Conservation (phyloP, 2,113 vertebrate species). For the Oryzias celebensis region DNA sequence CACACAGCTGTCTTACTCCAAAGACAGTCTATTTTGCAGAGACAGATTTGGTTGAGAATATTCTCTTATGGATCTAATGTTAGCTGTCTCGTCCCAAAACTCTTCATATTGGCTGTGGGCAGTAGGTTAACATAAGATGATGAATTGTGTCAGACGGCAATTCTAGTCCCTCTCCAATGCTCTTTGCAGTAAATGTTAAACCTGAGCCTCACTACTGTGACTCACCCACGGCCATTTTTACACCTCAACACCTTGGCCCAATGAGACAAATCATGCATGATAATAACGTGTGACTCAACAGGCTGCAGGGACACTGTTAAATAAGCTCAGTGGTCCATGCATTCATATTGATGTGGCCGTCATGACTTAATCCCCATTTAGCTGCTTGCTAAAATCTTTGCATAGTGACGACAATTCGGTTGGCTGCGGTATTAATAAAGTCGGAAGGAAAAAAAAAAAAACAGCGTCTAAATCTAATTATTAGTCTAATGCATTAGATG, state of each 20-base stretch:
- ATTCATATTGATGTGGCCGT: conserved; percentile 29
- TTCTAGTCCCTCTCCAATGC: conserved; percentile 42
- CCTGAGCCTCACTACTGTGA: conserved; percentile 46
- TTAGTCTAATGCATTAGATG: conserved; percentile 77
- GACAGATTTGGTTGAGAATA: conserved; percentile 42
- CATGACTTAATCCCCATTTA: conserved; percentile 62
- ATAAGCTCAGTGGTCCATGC: conserved; percentile 29
- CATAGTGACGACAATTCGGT: conserved; percentile 69
- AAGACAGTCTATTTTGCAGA: conserved; percentile 11
- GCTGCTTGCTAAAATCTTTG: conserved; percentile 54
- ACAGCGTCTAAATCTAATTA: conserved; percentile 73
- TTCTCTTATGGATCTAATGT: conserved; percentile 29
- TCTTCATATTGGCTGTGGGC: conserved; percentile 12
- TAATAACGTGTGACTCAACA: conserved; percentile 71
- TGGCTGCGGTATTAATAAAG: conserved; percentile 67
- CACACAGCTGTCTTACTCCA: conserved; percentile 16
- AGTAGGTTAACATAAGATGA: conserved; percentile 64
- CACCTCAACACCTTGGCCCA: conserved; percentile 63
- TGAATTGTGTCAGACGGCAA: conserved; percentile 54
- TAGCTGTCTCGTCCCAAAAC: conserved; percentile 20
- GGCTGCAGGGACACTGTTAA: conserved; percentile 43
- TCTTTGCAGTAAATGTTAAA: conserved; percentile 36
- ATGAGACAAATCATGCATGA: conserved; percentile 70
- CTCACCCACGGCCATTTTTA: conserved; percentile 69
- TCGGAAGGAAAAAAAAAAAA: conserved; percentile 58